Evolutionary conservation across 2,888 invertebrate species (phyloP).

Genomic region (Biston stratarius): DNA sequence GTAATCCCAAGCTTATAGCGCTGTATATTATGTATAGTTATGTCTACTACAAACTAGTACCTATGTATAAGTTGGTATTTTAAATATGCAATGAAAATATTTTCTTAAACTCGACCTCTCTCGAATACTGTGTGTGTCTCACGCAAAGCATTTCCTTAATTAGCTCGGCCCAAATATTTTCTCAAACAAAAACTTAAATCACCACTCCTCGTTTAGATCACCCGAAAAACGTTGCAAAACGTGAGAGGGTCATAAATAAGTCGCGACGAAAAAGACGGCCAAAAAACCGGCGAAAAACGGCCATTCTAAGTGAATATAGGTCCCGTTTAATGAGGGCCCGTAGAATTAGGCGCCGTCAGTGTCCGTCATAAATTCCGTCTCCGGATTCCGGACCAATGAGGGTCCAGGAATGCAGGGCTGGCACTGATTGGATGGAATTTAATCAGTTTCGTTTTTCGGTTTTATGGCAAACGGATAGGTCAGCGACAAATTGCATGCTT

Average conservation of each 20-base stretch:
- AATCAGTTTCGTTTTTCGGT: constrained; percentile 15
- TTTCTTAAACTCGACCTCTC: no score
- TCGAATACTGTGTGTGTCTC: no score
- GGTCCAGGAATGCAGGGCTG: constrained; percentile 42
- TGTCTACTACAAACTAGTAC: no score
- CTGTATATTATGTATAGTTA: no score
- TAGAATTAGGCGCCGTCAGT: constrained; percentile 78
- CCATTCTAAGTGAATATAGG: constrained; percentile 78
- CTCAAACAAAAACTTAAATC: constrained; percentile 20
- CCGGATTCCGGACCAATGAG: constrained; percentile 51
- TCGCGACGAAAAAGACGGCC: constrained; percentile 39
- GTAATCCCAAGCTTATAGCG: no score
- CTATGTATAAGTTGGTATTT: no score
- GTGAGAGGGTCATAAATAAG: constrained; percentile 54
- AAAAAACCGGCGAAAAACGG: constrained; percentile 59
- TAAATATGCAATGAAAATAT: no score
- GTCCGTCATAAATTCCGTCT: constrained; percentile 81
- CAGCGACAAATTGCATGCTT: neutral
- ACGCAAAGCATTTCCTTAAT: neutral
- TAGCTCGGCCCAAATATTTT: neutral
- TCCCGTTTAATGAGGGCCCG: constrained; percentile 77
- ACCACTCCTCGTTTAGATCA: constrained; percentile 30
- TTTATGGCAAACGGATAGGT: constrained; percentile 12
- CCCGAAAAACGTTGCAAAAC: constrained; percentile 41
- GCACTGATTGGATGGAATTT: constrained; percentile 25